Conservation (phyloP, 2,888 invertebrate genomes). For the Epirrhoe tristata region DNA sequence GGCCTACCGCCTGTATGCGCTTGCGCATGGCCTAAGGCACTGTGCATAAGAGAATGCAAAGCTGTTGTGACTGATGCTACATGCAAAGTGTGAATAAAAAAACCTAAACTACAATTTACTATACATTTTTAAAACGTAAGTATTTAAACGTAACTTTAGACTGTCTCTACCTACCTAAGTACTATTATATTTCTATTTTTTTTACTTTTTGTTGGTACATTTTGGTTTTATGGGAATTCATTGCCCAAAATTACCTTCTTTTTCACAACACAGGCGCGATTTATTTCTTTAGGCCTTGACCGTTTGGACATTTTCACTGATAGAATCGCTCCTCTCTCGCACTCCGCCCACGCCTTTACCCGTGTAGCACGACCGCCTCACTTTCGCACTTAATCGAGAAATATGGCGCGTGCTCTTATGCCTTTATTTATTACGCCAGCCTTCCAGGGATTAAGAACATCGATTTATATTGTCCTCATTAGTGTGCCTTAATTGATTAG, state of each 20-base stretch:
- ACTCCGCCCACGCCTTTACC: conserved; percentile 46
- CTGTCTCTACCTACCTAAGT: no score
- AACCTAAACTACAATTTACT: no score
- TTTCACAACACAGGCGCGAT: no score
- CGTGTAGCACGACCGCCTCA: conserved; percentile 66
- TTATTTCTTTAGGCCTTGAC: background rate
- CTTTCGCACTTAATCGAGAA: conserved; percentile 85
- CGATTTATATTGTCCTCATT: conserved; percentile 82
- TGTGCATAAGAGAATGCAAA: conserved; percentile 5
- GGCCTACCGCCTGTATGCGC: conserved; percentile 65
- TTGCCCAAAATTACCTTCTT: no score
- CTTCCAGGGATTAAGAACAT: conserved; percentile 76
- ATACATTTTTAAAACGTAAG: no score
- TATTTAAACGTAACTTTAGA: no score
- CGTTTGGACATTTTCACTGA: background rate
- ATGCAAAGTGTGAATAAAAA: background rate
- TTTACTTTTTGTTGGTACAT: no score
- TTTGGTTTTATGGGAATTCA: no score
- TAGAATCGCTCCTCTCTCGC: conserved; percentile 44
- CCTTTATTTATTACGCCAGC: conserved; percentile 79
- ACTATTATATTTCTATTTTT: no score
- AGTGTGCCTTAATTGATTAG: conserved; percentile 78
- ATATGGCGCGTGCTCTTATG: conserved; percentile 82
- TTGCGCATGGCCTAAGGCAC: conserved; percentile 42
- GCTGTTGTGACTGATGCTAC: background rate